Base-by-base conservation (phyloP, 2,888 invertebrate species). In the Aphelenchoides bicaudatus region DNA sequence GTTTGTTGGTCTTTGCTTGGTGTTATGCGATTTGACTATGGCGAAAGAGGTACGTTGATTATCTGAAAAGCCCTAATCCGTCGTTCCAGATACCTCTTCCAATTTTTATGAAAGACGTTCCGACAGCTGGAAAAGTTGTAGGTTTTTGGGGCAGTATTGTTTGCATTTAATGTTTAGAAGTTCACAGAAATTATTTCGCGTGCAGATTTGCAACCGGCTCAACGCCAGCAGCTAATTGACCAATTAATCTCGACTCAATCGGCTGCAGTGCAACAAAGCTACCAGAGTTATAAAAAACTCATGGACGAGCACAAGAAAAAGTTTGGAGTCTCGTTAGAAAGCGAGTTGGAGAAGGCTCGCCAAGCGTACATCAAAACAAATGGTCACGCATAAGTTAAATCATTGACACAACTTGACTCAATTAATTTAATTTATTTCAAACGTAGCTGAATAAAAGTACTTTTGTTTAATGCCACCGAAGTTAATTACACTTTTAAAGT, bases 291-390 rank as follows among this genome's bases (percentile, higher is more conserved):
- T n/a, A 10, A 43, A 25, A 21, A 43, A 6, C 23, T 43, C 16
- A 25, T 43, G 10, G 21, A 43, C 8, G 16, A 43, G 25, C 43
- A 43, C 23, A 10, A 43, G 23, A 10, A 43, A 6, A 43, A 43
- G 23, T 43, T 43, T n/a, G 43, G 43, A 19, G 25, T 43, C 43
- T 43, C 43, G 43, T n/a, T 43, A 6, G 43, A 43, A 43, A n/a
- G 8, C 23, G 43, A 43, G 43, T 21, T 43, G 16, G 43, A 43
- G 23, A 43, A 43, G 43, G 43, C 43, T 25, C 43, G 43, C 10
- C 43, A 43, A n/a, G 8, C 16, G 23, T 43, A 43, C 43, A 6
- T 21, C n/a, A n/a, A n/a, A n/a, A n/a, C n/a, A n/a, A n/a, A n/a
- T n/a, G n/a, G n/a, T n/a, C n/a, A n/a, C n/a, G n/a, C n/a, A n/a